Conservation (phyloP, 1,140 invertebrate genomes). For the Campoletis sonorensis region DNA sequence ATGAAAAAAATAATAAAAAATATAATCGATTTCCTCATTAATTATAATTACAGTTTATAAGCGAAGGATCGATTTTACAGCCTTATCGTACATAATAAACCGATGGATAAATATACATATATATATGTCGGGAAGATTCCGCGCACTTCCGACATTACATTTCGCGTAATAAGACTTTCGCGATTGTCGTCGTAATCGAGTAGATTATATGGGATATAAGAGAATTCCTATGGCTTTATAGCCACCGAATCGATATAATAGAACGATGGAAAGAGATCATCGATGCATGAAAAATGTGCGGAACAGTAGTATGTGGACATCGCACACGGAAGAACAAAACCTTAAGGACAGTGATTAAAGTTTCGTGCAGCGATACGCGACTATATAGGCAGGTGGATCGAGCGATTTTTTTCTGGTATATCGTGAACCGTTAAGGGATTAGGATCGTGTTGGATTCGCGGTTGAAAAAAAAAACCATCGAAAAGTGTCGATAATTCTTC, state of each 20-base stretch:
- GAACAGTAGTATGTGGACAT: neutral
- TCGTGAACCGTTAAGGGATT: constrained; percentile 17
- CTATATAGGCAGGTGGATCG: constrained; percentile 19
- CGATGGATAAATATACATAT: too few species aligned
- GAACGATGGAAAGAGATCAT: constrained; percentile 51
- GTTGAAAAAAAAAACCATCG: neutral
- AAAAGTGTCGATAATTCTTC: neutral
- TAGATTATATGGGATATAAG: constrained; percentile 6
- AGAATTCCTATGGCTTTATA: neutral
- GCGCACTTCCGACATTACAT: constrained; percentile 31
- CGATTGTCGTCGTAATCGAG: constrained; percentile 21
- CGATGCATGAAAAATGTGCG: constrained; percentile 59
- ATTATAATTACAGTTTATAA: neutral
- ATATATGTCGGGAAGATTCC: neutral
- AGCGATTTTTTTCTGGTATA: constrained; percentile 31
- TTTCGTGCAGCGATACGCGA: constrained; percentile 32
- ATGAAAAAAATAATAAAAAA: too few species aligned
- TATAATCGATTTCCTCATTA: neutral
- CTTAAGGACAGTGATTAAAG: constrained; percentile 38
- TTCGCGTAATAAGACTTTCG: constrained; percentile 16
- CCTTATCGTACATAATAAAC: neutral
- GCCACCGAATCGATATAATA: neutral
- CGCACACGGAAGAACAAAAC: constrained; percentile 26
- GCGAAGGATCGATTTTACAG: neutral
- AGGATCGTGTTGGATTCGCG: constrained; percentile 1